These are phyloP conservation scores for Remorina albescens DNA, from an alignment of 2,797 vertebrate genomes.

Conservation along the genomic window DNA sequence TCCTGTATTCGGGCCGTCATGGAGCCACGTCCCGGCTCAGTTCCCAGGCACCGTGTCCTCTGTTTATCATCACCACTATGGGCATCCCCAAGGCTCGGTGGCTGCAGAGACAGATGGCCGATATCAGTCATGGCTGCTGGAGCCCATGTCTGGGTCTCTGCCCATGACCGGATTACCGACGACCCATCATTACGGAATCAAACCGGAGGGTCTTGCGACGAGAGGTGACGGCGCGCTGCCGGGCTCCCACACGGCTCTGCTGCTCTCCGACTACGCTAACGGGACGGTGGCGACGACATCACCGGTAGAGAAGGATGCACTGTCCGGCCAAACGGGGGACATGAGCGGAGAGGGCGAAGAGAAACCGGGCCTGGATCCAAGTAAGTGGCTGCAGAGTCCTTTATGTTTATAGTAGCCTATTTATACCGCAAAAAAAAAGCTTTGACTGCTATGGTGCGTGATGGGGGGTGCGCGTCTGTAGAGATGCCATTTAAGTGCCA, in stretches of 20 bases:
- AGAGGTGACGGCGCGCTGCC: constrained; percentile 89
- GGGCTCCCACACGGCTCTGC: constrained; percentile 89
- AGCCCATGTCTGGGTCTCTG: constrained; percentile 91
- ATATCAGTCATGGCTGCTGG: constrained; percentile 96
- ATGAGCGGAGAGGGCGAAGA: constrained; percentile 88
- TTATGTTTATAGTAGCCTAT: constrained; percentile 52
- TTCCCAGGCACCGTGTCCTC: constrained; percentile 88
- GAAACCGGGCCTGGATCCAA: constrained; percentile 91
- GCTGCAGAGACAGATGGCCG: constrained; percentile 90
- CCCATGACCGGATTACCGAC: constrained; percentile 93
- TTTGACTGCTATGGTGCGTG: constrained; percentile 52
- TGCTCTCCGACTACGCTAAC: constrained; percentile 93
- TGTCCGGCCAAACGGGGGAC: constrained; percentile 86
- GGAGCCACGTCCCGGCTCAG: constrained; percentile 92
- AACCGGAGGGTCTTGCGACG: constrained; percentile 90
- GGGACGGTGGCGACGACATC: constrained; percentile 86
- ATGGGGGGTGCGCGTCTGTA: constrained; percentile 52
- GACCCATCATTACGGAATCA: constrained; percentile 91
- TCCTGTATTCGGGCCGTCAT: constrained; percentile 90
- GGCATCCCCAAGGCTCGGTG: constrained; percentile 88
- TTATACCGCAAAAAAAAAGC: constrained; percentile 63
- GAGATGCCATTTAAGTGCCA: constrained; percentile 60
- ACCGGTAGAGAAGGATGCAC: constrained; percentile 90
- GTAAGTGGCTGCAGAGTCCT: constrained; percentile 86
- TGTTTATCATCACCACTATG: constrained; percentile 92